Base-by-base conservation (phyloP, 2,797 vertebrate species). In the Anniella stebbinsi region DNA sequence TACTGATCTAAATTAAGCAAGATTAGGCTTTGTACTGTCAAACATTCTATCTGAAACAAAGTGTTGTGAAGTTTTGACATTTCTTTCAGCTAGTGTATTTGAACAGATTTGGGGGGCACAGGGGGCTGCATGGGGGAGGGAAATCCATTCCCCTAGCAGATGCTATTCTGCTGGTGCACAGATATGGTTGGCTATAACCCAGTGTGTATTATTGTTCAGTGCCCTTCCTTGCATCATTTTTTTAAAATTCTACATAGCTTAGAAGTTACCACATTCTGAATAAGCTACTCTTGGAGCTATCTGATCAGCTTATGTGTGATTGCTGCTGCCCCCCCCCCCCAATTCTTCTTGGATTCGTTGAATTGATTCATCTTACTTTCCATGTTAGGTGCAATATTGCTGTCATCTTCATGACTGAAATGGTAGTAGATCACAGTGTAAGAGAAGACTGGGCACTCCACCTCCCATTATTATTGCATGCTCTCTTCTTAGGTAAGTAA, bases 341-440 rank as follows among this genome's bases (percentile, higher is more conserved):
- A n/a, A 23, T 84, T 81, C 88, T 86, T 18, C 73, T 33, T 67
- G 38, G 76, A 13, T 0, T 90, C 87, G 60, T 87, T 78, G 75
- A 90, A 91, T 28, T 88, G 66, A 92, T 80, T 28, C 57, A 85
- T 96, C 93, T 93, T 86, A 89, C 63, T 33, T 94, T 84, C 10
- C 92, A 86, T 93, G 85, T 57, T 95, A 99, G 99, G 97, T 99
- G 99, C 94, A 99, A 99, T 93, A 99, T 99, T 85, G 99, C 99
- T 41, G 99, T 99, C 89, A 99, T 99, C 95, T 99, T 99, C 93
- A 99, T 99, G 99, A 99, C 99, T 18, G 99, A 99, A 95, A 99
- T 99, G 99, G 99, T 99, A 93, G 99, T 99, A 95, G 99, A 99
- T 96, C 99, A 99, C 97, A 99, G 99, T 25, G 99, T 99, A 92